Conservation (phyloP, 1,140 invertebrate genomes). For the Arion vulgaris region DNA sequence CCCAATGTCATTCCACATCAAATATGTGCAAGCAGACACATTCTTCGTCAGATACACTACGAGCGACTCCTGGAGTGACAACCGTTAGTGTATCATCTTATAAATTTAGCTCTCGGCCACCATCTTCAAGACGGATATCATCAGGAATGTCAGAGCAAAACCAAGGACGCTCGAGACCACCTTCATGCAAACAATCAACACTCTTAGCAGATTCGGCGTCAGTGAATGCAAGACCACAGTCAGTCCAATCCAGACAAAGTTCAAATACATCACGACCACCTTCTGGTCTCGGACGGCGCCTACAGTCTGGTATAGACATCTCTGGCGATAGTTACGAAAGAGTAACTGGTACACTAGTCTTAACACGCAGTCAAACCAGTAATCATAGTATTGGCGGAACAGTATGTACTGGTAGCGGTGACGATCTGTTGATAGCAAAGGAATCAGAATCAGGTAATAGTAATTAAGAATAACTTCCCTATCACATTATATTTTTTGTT, state of each 20-base stretch:
- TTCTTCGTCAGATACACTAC: not conserved
- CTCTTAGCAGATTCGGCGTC: not conserved
- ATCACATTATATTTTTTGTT: too few relatives aligned
- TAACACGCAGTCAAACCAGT: not conserved
- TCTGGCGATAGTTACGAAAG: not conserved
- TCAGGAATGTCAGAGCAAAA: not conserved
- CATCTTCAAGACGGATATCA: not conserved
- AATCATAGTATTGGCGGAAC: not conserved
- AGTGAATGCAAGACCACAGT: not conserved
- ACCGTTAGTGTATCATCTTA: not conserved
- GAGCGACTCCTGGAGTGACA: not conserved
- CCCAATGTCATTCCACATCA: not conserved
- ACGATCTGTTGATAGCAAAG: not conserved
- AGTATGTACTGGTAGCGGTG: not conserved
- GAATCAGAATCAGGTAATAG: not conserved
- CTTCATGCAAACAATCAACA: not conserved
- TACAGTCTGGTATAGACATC: not conserved
- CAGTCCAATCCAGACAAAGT: not conserved
- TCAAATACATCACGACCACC: not conserved
- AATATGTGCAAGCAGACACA: not conserved
- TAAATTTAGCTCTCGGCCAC: not conserved
- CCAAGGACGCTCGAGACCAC: not conserved
- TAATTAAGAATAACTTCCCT: too few relatives aligned
- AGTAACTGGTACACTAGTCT: not conserved
- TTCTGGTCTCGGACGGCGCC: not conserved